Evolutionary conservation across 2,797 vertebrate genomes (phyloP).

Genomic region (Malurus leucopterus): DNA sequence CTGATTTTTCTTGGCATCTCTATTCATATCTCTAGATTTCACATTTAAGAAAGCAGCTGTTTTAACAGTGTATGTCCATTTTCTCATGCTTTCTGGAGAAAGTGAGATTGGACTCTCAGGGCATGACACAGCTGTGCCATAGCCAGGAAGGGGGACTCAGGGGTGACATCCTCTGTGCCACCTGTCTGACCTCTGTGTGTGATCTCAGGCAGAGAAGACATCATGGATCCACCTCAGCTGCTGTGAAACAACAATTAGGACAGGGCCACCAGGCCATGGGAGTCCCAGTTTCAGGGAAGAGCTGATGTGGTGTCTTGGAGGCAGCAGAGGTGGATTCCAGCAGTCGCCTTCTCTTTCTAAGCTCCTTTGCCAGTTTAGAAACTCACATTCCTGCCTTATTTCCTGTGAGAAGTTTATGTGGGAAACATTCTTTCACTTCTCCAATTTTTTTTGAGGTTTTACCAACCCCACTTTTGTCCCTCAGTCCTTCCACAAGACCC

Average conservation of each 20-base stretch:
- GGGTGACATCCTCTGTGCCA: background rate
- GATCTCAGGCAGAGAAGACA: background rate
- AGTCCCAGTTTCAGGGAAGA: background rate
- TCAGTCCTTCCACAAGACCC: background rate
- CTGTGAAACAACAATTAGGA: background rate
- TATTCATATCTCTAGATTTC: background rate
- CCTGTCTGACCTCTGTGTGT: background rate
- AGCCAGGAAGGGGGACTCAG: background rate
- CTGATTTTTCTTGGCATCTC: background rate
- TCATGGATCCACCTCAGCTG: background rate
- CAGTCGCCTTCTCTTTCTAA: background rate
- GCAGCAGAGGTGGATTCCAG: background rate
- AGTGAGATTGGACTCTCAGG: background rate
- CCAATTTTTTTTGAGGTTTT: background rate
- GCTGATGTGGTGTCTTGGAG: background rate
- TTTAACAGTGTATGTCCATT: background rate
- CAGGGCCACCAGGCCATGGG: background rate
- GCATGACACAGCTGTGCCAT: background rate
- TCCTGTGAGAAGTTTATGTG: background rate
- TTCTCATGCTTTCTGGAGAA: background rate
- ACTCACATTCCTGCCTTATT: accelerated
- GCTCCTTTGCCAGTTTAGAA: background rate
- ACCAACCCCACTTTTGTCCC: background rate
- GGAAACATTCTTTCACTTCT: background rate
- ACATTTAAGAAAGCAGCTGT: background rate